Percentiles rank a stretch among this genome's conserved stretches.
Evolutionary conservation across 2,888 invertebrate species (phyloP).

Genomic region (Stenodera caucasica): DNA sequence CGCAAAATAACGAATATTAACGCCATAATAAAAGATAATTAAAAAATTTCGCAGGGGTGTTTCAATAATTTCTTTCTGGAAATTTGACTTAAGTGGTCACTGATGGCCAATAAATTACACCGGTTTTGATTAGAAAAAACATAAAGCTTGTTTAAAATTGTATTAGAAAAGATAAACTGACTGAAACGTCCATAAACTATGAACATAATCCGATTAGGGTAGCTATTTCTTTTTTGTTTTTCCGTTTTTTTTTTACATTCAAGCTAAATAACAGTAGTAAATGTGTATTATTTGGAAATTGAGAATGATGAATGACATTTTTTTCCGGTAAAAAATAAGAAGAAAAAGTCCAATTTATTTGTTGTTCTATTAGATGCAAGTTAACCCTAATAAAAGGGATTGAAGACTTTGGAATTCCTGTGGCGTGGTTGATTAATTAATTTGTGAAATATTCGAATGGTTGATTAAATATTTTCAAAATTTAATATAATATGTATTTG

Average conservation of each 20-base stretch:
- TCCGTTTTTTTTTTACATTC: background rate
- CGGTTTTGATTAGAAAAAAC: slow-evolving; percentile 11
- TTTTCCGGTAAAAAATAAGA: too few species aligned
- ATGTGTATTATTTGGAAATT: background rate
- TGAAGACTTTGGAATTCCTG: too few species aligned
- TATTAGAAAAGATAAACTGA: slow-evolving; percentile 10
- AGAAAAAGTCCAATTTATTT: too few species aligned
- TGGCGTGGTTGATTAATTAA: too few species aligned
- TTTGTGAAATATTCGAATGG: too few species aligned
- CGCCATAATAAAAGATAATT: too few species aligned
- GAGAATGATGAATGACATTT: background rate
- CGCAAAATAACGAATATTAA: background rate
- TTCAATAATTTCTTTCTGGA: background rate
- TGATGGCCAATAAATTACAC: slow-evolving; percentile 7
- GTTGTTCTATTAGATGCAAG: too few species aligned
- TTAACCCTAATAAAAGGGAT: too few species aligned
- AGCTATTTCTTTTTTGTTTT: slow-evolving; percentile 2
- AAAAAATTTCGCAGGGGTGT: too few species aligned
- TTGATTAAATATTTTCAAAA: too few species aligned
- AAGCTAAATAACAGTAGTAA: background rate
- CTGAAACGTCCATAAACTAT: slow-evolving; percentile 10
- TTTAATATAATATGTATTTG: too few species aligned
- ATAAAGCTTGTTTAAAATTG: slow-evolving; percentile 12
- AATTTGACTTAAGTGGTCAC: background rate
- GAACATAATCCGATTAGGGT: slow-evolving; percentile 13